Evolutionary conservation across 2,888 invertebrate genomes (phyloP).

Genomic region (Drosophila barbarae): DNA sequence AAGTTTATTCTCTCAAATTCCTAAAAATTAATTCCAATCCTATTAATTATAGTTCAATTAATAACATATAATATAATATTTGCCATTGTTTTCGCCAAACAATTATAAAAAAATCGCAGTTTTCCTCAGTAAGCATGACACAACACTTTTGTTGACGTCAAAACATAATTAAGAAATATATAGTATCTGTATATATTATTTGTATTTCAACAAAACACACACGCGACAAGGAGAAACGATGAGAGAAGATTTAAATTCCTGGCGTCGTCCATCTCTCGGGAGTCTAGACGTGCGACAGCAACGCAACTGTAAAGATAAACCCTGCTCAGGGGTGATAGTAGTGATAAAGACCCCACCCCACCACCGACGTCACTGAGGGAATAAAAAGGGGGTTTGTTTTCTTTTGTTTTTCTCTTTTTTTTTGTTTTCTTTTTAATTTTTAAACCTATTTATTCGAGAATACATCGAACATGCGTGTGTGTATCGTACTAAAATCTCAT

Average conservation of each 20-base stretch:
- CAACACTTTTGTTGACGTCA: constrained; percentile 17
- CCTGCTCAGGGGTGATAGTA: not conserved
- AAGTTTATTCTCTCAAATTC: not conserved
- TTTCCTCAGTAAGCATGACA: constrained; percentile 19
- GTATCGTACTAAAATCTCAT: constrained; percentile 35
- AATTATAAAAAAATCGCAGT: not conserved
- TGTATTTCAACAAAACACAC: constrained; percentile 4
- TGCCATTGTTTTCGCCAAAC: not conserved
- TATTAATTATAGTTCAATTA: not conserved
- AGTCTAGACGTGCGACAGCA: constrained; percentile 17
- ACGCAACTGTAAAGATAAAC: constrained; percentile 8
- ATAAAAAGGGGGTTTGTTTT: constrained; percentile 2
- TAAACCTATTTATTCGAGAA: constrained; percentile 39
- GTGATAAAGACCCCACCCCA: not conserved
- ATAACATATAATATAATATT: not conserved
- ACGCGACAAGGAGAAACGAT: not conserved
- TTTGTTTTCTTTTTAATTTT: constrained; percentile 25
- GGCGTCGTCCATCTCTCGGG: not conserved
- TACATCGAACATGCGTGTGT: constrained; percentile 22
- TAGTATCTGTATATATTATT: constrained; percentile 4
- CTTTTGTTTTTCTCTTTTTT: not conserved
- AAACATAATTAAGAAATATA: constrained; percentile 18
- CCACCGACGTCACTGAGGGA: not conserved
- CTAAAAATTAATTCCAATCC: too few species aligned
- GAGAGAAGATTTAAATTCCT: not conserved